phyloP scores from a whole-genome alignment of 2,797 vertebrate genomes.

The Poeciliopsis turneri region DNA sequence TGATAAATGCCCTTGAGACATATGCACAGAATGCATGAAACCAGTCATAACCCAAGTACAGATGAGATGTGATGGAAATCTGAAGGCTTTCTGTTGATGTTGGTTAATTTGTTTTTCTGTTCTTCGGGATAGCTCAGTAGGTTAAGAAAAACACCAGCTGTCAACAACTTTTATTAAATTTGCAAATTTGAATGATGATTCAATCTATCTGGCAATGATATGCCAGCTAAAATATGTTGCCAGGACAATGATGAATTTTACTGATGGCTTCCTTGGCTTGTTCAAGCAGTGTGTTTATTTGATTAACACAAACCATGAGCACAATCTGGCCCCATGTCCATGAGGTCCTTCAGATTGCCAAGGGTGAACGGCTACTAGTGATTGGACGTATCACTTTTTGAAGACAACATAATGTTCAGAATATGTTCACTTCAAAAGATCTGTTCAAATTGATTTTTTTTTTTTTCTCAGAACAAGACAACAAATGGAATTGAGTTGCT shows the following conservation, averaged over 20 bases:
- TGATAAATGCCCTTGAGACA: constrained; percentile 37
- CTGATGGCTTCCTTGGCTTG: constrained; percentile 49
- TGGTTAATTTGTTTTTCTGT: not conserved
- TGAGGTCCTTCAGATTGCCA: constrained; percentile 10
- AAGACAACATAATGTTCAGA: too few relatives aligned
- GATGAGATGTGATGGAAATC: constrained; percentile 5
- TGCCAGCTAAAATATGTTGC: constrained; percentile 39
- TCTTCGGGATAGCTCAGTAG: constrained; percentile 16
- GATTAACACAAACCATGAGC: constrained; percentile 26
- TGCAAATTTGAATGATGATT: constrained; percentile 30
- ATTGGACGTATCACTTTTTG: too few relatives aligned
- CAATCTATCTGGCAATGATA: constrained; percentile 48
- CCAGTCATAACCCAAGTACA: constrained; percentile 11
- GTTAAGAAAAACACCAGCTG: constrained; percentile 31
- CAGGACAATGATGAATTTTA: constrained; percentile 26
- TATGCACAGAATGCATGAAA: constrained; percentile 31
- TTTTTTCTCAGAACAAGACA: too few relatives aligned
- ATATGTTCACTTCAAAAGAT: too few relatives aligned
- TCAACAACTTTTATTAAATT: constrained; percentile 39
- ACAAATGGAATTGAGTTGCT: too few relatives aligned
- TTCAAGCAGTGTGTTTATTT: constrained; percentile 28
- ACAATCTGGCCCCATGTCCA: constrained; percentile 31
- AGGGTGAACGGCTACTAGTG: not conserved
- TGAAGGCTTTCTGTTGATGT: constrained; percentile 10
- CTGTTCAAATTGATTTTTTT: too few relatives aligned